These are phyloP conservation scores for Ferrisia virgata DNA, from an alignment of 2,888 invertebrate genomes.

Conservation along the genomic window DNA sequence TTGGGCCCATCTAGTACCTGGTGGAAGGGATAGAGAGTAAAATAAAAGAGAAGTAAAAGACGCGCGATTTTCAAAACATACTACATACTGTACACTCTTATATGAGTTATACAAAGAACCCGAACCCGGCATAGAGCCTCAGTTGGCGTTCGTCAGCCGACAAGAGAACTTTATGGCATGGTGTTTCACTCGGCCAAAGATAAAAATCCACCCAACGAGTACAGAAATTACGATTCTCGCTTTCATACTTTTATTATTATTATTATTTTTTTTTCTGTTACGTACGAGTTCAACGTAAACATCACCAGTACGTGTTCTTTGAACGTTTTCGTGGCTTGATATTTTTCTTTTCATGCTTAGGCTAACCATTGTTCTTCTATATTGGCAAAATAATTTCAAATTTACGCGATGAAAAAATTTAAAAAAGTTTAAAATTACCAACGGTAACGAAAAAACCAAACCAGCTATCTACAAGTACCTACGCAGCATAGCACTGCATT, in stretches of 20 bases:
- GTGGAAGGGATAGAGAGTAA: conserved; percentile 17
- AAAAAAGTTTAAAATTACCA: no score
- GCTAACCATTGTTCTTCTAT: neutral
- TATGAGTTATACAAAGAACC: neutral
- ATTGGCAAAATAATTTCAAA: neutral
- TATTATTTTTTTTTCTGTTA: no score
- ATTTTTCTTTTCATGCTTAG: neutral
- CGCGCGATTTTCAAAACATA: conserved; percentile 19
- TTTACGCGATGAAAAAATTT: neutral
- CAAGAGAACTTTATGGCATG: neutral
- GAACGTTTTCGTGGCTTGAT: neutral
- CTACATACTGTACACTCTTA: neutral
- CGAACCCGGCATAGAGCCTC: neutral
- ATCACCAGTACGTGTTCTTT: neutral
- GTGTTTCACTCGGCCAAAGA: neutral
- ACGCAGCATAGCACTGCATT: neutral
- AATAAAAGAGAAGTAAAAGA: conserved; percentile 5
- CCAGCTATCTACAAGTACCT: no score
- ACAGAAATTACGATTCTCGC: neutral
- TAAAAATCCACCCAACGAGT: neutral
- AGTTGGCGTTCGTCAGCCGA: neutral
- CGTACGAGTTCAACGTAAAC: neutral
- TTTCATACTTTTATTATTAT: neutral
- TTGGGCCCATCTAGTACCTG: neutral
- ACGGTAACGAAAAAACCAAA: no score